Evolutionary conservation across 1,140 invertebrate genomes (phyloP).

Genomic region (Caenorhabditis tropicalis): DNA sequence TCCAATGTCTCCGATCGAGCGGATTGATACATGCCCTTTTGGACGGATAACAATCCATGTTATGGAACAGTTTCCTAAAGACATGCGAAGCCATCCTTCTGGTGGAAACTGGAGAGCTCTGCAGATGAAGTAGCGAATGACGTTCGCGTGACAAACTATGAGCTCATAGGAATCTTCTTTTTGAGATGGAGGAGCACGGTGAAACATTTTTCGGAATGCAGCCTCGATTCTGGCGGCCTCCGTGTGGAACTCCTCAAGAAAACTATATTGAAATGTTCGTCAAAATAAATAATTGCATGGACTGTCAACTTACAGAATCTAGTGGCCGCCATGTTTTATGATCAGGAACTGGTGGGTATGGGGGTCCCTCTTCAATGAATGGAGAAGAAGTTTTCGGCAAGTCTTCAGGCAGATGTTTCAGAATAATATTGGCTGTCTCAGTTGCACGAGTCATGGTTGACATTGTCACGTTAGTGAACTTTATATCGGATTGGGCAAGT

Average conservation of each 20-base stretch:
- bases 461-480: constrained; percentile 62
- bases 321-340: constrained; percentile 82
- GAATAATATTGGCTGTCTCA: constrained; percentile 87
- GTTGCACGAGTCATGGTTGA: constrained; percentile 92
- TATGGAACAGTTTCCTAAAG: constrained; percentile 88
- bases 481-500: constrained; percentile 58
- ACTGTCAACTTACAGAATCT: not conserved
- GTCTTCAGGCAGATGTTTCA: constrained; percentile 76
- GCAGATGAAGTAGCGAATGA: constrained; percentile 96
- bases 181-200: constrained; percentile 84
- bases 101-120: constrained; percentile 95
- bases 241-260: constrained; percentile 84
- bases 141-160: constrained; percentile 95
- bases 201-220: constrained; percentile 90
- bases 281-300: not conserved
- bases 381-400: constrained; percentile 53
- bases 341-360: constrained; percentile 86
- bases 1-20: constrained; percentile 84
- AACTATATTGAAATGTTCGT: constrained; percentile 17
- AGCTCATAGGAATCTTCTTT: constrained; percentile 86
- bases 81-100: constrained; percentile 92
- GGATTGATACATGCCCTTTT: constrained; percentile 83
- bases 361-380: constrained; percentile 89
- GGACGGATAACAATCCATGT: constrained; percentile 87
- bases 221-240: constrained; percentile 96